Base-by-base conservation (phyloP, 1,140 invertebrate genomes). In the Epicauta chinensis region DNA sequence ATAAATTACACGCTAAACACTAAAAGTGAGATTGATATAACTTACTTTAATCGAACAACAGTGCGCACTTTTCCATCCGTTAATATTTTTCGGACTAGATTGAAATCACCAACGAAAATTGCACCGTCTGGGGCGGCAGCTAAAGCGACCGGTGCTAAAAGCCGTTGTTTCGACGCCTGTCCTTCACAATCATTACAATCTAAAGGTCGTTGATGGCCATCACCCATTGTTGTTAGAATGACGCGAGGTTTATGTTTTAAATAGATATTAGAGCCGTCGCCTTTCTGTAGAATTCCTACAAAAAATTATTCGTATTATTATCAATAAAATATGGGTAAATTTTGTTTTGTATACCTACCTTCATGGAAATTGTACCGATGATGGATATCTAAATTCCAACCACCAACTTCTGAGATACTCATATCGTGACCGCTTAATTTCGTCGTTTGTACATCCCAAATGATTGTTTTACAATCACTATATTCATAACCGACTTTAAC, bases 291-390 rank as follows among this genome's bases (percentile, higher is more conserved):
- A 55, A 98, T 97, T 16, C 91, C 86, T 86, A 68, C 11, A 71
- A 61, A 61, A 58, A n/a, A n/a, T n/a, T n/a, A n/a, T 34, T 47
- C 9, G 10, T 16, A 34, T 29, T 16, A 14, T 23, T 23, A 23
- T 40, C 23, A 48, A 38, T 38, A 12, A 40, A 37, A 16, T 39
- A 49, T 43, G 16, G 14, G 35, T 29, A 41, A 32, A 32, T 49
- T 6, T 47, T 42, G 15, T 16, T 38, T 65, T n/a, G n/a, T n/a
- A n/a, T n/a, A n/a, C n/a, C n/a, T 75, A 86, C 90, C 94, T 77
- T 97, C 93, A 68, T 96, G 92, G 80, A 96, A 95, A 68, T 98
- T 97, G 71, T 97, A 97, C 57, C 93, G 78, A 65, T 98, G 95
- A 74, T 98, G 95, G 59, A 97, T 93, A 66, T 97, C 92, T 44